phyloP scores from a whole-genome alignment of 1,140 invertebrate species.

The Temnothorax nylanderi region DNA sequence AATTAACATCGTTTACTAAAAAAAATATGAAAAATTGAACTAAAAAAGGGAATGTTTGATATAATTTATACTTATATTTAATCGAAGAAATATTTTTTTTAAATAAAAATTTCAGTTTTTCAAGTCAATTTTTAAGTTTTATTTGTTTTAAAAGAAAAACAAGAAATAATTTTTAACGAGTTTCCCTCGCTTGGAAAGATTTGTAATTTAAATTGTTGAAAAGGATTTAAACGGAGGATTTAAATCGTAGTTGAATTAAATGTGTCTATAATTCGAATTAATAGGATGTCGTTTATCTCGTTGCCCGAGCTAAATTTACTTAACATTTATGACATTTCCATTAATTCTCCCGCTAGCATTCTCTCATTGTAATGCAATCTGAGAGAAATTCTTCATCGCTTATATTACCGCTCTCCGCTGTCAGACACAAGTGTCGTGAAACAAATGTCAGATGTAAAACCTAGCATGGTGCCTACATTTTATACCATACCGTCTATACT shows the following conservation, averaged over 20 bases:
- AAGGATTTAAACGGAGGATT: background rate
- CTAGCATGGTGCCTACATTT: conserved; percentile 23
- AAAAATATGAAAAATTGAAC: background rate
- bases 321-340: conserved; percentile 34
- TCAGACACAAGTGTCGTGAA: conserved; percentile 51
- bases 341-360: conserved; percentile 21
- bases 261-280: background rate
- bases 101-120: background rate
- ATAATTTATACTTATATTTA: background rate
- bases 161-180: background rate
- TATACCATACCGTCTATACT: conserved; percentile 22
- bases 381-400: conserved; percentile 37
- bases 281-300: background rate
- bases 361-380: conserved; percentile 22
- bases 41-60: background rate
- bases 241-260: conserved; percentile 8
- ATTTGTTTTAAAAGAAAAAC: background rate
- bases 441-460: conserved; percentile 52
- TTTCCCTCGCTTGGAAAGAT: background rate
- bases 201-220: background rate
- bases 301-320: background rate
- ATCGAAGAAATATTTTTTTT: background rate
- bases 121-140: background rate
- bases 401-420: conserved; percentile 30
- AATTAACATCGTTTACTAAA: background rate